These are phyloP conservation scores for Caenorhabditis uteleia DNA, from an alignment of 2,888 invertebrate species.

Conservation along the genomic window DNA sequence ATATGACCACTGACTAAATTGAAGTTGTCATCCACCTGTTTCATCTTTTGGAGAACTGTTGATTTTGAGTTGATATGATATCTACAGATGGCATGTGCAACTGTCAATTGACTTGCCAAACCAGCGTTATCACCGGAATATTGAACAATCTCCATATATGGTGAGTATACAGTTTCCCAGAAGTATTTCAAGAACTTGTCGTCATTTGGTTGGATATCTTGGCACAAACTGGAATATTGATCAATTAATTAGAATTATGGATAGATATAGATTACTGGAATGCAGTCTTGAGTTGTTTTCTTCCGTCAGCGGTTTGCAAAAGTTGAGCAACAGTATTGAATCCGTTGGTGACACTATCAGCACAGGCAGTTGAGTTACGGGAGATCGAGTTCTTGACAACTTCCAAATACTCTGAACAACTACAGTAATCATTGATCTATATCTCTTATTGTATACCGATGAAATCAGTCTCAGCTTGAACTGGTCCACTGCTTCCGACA, in stretches of 20 bases:
- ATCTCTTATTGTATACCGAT: too few relatives aligned
- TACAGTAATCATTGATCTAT: too few relatives aligned
- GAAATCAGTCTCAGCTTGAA: conserved; percentile 85
- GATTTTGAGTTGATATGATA: conserved; percentile 33
- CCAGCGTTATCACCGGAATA: conserved; percentile 77
- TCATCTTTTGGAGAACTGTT: conserved; percentile 36
- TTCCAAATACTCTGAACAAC: conserved; percentile 84
- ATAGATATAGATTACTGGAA: conserved; percentile 34
- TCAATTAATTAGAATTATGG: neutral
- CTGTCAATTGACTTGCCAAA: conserved; percentile 40
- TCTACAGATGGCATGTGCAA: conserved; percentile 46
- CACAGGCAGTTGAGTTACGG: conserved; percentile 70
- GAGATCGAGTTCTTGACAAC: conserved; percentile 82
- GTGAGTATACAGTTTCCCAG: conserved; percentile 82
- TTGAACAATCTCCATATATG: conserved; percentile 89
- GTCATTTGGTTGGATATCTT: conserved; percentile 34
- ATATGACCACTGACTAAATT: conserved; percentile 32
- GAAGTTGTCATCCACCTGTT: conserved; percentile 45
- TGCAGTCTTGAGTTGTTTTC: conserved; percentile 40
- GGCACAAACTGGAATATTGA: conserved; percentile 41
- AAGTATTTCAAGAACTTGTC: conserved; percentile 75
- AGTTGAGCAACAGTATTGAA: conserved; percentile 48
- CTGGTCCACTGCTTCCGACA: conserved; percentile 87
- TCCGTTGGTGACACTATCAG: conserved; percentile 48
- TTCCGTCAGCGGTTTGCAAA: conserved; percentile 46